Percentiles rank a stretch among this genome's conserved stretches.
These are phyloP conservation scores for Ophraella communa DNA, from an alignment of 2,888 invertebrate genomes.

Conservation along the genomic window DNA sequence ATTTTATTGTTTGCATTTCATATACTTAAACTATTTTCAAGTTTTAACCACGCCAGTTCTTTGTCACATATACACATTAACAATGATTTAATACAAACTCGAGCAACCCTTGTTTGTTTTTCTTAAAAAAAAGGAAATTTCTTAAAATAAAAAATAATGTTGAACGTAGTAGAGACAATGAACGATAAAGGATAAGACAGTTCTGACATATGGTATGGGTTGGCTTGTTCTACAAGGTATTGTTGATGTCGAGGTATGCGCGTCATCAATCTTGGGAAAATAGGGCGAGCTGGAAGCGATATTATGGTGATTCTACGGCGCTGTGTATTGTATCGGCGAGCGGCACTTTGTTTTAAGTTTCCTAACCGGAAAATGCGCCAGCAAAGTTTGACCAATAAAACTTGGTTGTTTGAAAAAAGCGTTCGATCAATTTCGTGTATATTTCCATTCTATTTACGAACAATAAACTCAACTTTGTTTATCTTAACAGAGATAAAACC, in stretches of 20 bases:
- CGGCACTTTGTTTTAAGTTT: conserved; percentile 11
- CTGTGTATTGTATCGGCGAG: conserved; percentile 2
- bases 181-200: conserved; percentile 26
- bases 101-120: too few species aligned
- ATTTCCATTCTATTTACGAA: background rate
- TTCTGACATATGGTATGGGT: conserved; percentile 27
- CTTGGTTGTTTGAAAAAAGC: background rate
- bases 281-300: background rate
- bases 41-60: too few species aligned
- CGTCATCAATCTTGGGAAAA: conserved; percentile 12
- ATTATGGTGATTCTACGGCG: background rate
- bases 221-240: conserved; percentile 25
- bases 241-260: conserved; percentile 11
- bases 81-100: too few species aligned
- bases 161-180: conserved; percentile 10
- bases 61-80: too few species aligned
- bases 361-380: conserved; percentile 1
- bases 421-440: background rate
- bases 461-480: background rate
- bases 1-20: too few species aligned
- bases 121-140: too few species aligned
- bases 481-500: background rate
- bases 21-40: too few species aligned
- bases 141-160: background rate
- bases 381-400: background rate